Evolutionary conservation across 30 jellyfish, hydroid and myxozoan species (phyloP).

Genomic region (Phacellophora camtschatica): DNA sequence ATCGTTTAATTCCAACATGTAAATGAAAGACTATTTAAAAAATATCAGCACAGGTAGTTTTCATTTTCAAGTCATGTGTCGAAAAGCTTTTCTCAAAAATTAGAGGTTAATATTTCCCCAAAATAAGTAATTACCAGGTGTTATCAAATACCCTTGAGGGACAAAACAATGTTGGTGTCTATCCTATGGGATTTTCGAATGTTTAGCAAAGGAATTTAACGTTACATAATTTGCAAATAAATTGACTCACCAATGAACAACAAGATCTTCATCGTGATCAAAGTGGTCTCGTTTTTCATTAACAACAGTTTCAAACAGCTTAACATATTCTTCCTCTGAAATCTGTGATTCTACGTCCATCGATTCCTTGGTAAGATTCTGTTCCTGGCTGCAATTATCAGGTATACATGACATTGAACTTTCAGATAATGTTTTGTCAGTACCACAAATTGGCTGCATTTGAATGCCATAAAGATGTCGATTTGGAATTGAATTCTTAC

Average conservation of each 20-base stretch:
- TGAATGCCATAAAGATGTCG: constrained; percentile 30
- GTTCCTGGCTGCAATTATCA: not conserved
- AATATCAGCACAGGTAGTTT: too few relatives aligned
- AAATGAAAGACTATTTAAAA: too few relatives aligned
- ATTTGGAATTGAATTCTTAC: constrained; percentile 56
- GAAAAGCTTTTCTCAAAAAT: too few relatives aligned
- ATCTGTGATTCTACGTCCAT: constrained; percentile 4
- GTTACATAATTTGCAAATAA: too few relatives aligned
- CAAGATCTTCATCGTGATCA: not conserved
- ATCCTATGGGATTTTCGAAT: too few relatives aligned
- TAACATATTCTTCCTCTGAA: constrained; percentile 9
- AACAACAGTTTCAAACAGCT: constrained; percentile 6
- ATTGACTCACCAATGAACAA: constrained; percentile 3
- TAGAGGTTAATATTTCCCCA: too few relatives aligned
- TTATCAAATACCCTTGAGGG: too few relatives aligned
- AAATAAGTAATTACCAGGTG: too few relatives aligned
- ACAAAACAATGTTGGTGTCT: too few relatives aligned
- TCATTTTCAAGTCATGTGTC: too few relatives aligned
- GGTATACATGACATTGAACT: not conserved
- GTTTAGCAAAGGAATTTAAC: too few relatives aligned
- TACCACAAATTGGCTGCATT: constrained; percentile 68
- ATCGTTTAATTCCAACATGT: too few relatives aligned
- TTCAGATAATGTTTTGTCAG: constrained; percentile 18
- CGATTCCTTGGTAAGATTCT: not conserved
- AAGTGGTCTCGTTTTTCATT: not conserved